Evolutionary conservation across 1,140 invertebrate genomes (phyloP), one percentile per base, ranked within the genome.

Genomic region (Argopecten irradians): DNA sequence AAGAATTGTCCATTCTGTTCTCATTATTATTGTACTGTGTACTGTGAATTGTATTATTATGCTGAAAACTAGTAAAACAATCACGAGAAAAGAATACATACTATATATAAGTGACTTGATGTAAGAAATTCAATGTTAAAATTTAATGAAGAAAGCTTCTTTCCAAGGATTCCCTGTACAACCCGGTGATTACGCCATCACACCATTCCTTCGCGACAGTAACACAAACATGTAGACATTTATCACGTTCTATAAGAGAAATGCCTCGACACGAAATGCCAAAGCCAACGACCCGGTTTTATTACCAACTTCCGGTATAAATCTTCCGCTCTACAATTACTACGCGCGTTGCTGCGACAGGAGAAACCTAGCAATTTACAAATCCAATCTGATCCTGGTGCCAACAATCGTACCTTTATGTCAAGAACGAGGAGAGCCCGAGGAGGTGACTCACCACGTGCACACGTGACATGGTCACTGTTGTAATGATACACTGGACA

Each of bases 401-500:
- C n/a, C 28, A 28, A 71, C 55, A 71, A 28, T 71, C 55, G 55
- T 71, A 71, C 55, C 55, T 71, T 71, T 71, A 71, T 71, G 22
- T 71, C 9, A 46, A 19, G 14, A 46, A 46, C 43, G 22, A 46
- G 55, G 55, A 28, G 22, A 22, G 55, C 22, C 55, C 5, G 7
- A 71, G 55, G 22, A 3, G 55, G 28, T 71, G 55, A 71, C 55
- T 71, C 55, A 71, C 55, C 55, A 5, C 55, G 55, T 71, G 55
- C 43, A 71, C 5, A 2, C 55, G 55, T 71, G 55, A 71, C 55
- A 71, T 71, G 55, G 55, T 71, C 55, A 71, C 55, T n/a, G 55
- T n/a, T 71, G 55, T 71, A 71, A 71, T 71, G 55, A 71, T 71
- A 71, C 22, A 71, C 55, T 71, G 55, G 55, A 71, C 55, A 71